phyloP scores from a whole-genome alignment of 2,888 invertebrate genomes.

The Harpalus rubripes region DNA sequence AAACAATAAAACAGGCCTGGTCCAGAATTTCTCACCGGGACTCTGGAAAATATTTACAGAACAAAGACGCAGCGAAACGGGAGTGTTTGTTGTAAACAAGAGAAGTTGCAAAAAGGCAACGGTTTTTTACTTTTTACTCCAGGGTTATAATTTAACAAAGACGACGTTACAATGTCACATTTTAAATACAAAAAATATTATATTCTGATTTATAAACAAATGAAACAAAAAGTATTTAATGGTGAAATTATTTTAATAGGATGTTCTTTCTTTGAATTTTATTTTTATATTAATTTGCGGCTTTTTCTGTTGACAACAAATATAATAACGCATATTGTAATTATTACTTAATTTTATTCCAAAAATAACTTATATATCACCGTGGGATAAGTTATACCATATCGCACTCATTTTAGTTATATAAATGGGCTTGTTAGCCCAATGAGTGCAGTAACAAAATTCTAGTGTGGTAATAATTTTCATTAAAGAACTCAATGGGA shows the following conservation, averaged over 20 bases:
- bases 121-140: slow-evolving; percentile 18
- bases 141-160: not conserved
- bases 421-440: no score
- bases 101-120: slow-evolving; percentile 26
- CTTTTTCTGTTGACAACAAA: not conserved
- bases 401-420: no score
- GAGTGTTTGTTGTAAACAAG: slow-evolving; percentile 35
- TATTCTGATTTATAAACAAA: slow-evolving; percentile 8
- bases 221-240: not conserved
- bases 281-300: not conserved
- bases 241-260: not conserved
- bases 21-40: slow-evolving; percentile 36
- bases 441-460: no score
- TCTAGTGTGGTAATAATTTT: no score
- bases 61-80: slow-evolving; percentile 41
- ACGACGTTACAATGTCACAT: not conserved
- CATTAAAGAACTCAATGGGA: no score
- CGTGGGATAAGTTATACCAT: no score
- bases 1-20: slow-evolving; percentile 57
- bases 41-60: slow-evolving; percentile 51
- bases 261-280: not conserved
- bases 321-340: no score
- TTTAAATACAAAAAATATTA: slow-evolving; percentile 31
- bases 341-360: no score
- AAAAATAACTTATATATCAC: no score